Evolutionary conservation across 2,113 vertebrate genomes (phyloP), one percentile per base, ranked within the genome.

Genomic region (Myodes glareolus): DNA sequence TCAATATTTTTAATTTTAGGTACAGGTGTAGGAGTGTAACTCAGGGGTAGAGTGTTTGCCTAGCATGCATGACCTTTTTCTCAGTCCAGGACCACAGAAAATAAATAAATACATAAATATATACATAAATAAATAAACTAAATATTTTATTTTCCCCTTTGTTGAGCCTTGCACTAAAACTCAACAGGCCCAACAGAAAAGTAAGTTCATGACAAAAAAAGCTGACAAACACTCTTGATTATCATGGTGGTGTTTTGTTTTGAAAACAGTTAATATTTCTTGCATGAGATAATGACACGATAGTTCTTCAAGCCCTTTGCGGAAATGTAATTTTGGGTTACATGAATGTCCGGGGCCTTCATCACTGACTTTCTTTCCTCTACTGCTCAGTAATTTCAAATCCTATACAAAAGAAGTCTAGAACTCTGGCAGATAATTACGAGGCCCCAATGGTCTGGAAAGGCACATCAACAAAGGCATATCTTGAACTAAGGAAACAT

Each of bases 321-420:
- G 47, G 63, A 91, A 92, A 82, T 77, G 29, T 77, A 90, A 91
- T 85, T 92, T 95, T 31, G 91, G 68, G 95, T 61, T 88, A 47
- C n/a, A 92, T 33, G 76, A 75, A 39, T 92, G 29, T 19, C 31
- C 45, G 68, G 90, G 47, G 11, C 45, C 65, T 36, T 92, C 36
- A 68, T 75, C 39, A 11, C 16, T 91, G 68, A 12, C 3, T 47
- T 76, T 94, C 39, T 94, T 96, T 52, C 23, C 72, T 92, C 7
- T 77, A 12, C 31, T 72, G 0, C 73, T 91, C 70, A 50, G 17
- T 88, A 77, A 73, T 73, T 96, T 70, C 63, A 94, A 96, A 81
- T 89, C 31, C 45, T 91, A 2, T 63, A 25, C 58, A 72, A 92
- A 77, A 14, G 29, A 27, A 63, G 75, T 90, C 33, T 10, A 88